Evolutionary conservation across 2,888 invertebrate species (phyloP).

Genomic region (Eupeodes luniger): DNA sequence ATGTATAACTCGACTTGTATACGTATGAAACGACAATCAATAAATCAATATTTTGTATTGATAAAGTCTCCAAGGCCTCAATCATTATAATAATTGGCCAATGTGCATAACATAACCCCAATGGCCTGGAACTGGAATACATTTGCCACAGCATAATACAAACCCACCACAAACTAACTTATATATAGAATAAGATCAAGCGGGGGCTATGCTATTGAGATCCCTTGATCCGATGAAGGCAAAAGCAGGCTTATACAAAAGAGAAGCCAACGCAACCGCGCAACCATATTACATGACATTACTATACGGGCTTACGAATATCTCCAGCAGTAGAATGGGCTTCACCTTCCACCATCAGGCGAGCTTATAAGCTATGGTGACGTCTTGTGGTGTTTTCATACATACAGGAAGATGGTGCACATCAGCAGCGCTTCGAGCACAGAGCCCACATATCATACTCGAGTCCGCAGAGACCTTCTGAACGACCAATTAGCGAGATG

Average conservation of each 20-base stretch:
- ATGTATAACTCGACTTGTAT: constrained; percentile 42
- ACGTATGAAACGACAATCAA: constrained; percentile 67
- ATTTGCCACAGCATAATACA: constrained; percentile 20
- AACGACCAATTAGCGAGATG: constrained; percentile 78
- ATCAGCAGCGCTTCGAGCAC: constrained; percentile 4
- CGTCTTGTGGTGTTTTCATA: constrained; percentile 15
- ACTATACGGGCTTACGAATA: constrained; percentile 13
- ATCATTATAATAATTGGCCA: constrained; percentile 78
- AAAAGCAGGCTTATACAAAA: background rate
- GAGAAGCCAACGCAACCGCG: constrained; percentile 23
- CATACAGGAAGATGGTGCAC: constrained; percentile 43
- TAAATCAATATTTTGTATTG: constrained; percentile 78
- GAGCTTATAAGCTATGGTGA: constrained; percentile 38
- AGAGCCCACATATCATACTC: constrained; percentile 58
- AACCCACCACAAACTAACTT: background rate
- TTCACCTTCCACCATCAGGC: constrained; percentile 18
- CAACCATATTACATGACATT: constrained; percentile 64
- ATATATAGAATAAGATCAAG: constrained; percentile 9
- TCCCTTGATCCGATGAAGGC: constrained; percentile 51
- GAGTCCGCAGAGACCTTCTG: constrained; percentile 56
- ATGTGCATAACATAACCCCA: constrained; percentile 66
- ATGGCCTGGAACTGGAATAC: constrained; percentile 52
- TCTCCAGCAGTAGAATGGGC: constrained; percentile 18
- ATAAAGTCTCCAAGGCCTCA: constrained; percentile 77
- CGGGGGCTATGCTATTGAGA: constrained; percentile 29